Conservation (phyloP, 2,113 vertebrate species). For the Silurus asotus region DNA sequence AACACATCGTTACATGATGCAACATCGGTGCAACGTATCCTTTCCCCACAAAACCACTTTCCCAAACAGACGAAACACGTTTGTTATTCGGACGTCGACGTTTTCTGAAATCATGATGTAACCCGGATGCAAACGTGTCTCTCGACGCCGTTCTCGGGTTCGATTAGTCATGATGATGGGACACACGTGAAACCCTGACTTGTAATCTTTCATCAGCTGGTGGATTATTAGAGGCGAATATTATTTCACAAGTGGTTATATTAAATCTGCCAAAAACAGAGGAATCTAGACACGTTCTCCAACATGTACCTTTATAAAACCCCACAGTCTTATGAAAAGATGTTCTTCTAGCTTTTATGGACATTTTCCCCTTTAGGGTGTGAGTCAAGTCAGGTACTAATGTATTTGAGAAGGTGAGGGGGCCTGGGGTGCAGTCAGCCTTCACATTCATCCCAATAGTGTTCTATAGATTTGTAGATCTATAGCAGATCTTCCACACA, state of each 20-base stretch:
- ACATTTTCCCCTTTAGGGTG: too few species aligned
- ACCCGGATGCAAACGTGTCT: background rate
- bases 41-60: background rate
- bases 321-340: too few species aligned
- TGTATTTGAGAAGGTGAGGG: too few species aligned
- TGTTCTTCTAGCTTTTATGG: too few species aligned
- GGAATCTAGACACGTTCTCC: too few species aligned
- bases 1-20: background rate
- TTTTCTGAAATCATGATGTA: conserved; percentile 14
- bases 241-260: background rate
- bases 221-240: background rate
- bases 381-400: too few species aligned
- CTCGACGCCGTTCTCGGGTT: background rate
- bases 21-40: background rate
- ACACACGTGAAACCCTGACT: conserved; percentile 11
- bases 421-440: too few species aligned
- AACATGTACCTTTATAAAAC: too few species aligned
- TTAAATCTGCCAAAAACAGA: too few species aligned
- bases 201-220: background rate
- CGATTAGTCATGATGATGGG: conserved; percentile 24
- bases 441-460: too few species aligned
- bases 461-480: too few species aligned
- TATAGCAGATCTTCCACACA: too few species aligned
- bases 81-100: background rate
- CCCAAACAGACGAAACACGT: background rate